Conservation (phyloP, 2,888 invertebrate species). For the Pyralis farinalis region DNA sequence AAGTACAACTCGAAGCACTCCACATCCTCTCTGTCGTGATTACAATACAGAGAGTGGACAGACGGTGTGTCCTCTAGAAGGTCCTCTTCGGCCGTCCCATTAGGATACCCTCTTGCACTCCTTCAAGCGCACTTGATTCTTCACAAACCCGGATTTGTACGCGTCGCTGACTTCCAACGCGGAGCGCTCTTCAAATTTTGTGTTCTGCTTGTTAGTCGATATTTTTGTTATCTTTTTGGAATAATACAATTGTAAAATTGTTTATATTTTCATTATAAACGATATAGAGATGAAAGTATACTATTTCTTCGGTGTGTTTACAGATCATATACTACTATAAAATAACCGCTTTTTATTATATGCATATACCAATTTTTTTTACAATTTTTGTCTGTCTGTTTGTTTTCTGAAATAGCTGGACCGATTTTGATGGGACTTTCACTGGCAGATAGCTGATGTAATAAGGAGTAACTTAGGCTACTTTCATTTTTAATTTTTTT, state of each 20-base stretch:
- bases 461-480: too few relatives aligned
- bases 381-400: too few relatives aligned
- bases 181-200: neutral
- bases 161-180: constrained; percentile 49
- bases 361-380: too few relatives aligned
- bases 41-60: constrained; percentile 30
- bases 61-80: constrained; percentile 28
- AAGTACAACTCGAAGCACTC: constrained; percentile 1
- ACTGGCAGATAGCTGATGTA: too few relatives aligned
- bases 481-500: too few relatives aligned
- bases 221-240: neutral
- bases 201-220: neutral
- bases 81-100: constrained; percentile 34
- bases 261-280: neutral
- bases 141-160: constrained; percentile 57
- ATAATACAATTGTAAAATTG: neutral
- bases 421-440: too few relatives aligned
- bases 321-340: too few relatives aligned
- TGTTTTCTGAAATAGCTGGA: too few relatives aligned
- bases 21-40: constrained; percentile 2
- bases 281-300: too few relatives aligned
- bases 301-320: too few relatives aligned
- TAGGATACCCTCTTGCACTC: constrained; percentile 49
- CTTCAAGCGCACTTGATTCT: constrained; percentile 51
- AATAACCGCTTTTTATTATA: too few relatives aligned